These are phyloP conservation scores for Cnemophilus loriae DNA, from an alignment of 2,113 vertebrate genomes.

Conservation along the genomic window DNA sequence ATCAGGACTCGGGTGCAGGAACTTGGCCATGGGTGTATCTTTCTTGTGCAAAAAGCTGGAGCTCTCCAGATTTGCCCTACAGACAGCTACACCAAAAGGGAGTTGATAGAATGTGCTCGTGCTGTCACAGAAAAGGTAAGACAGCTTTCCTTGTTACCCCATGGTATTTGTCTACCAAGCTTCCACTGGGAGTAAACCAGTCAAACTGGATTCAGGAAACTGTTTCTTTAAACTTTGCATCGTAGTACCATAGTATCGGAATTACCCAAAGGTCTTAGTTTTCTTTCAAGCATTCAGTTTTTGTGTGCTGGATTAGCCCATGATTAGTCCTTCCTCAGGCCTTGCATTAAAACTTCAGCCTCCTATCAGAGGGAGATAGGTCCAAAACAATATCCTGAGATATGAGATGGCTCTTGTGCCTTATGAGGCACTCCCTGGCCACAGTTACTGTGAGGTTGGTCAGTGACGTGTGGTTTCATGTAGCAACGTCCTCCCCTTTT, in stretches of 20 bases:
- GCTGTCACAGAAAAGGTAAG: slow-evolving; percentile 95
- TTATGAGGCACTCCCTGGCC: background rate
- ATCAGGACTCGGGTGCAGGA: slow-evolving; percentile 92
- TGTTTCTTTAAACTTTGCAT: background rate
- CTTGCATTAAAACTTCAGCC: background rate
- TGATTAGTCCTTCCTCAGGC: background rate
- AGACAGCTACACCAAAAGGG: slow-evolving; percentile 93
- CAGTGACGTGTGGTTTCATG: rapidly evolving
- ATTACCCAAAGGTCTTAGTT: background rate
- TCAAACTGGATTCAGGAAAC: background rate
- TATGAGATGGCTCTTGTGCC: background rate
- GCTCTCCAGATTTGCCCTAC: slow-evolving; percentile 95
- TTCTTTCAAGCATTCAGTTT: background rate
- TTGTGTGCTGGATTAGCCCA: background rate
- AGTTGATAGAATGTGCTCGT: slow-evolving; percentile 93
- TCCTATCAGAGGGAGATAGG: background rate
- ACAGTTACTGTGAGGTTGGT: background rate
- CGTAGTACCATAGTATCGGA: background rate
- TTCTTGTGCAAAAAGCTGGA: slow-evolving; percentile 96
- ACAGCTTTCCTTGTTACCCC: background rate
- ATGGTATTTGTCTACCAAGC: rapidly evolving
- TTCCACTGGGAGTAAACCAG: background rate
- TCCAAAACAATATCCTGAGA: background rate
- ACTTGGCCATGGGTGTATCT: slow-evolving; percentile 95
- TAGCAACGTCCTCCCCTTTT: rapidly evolving